Percentiles rank a stretch among this genome's conserved stretches.
phyloP scores from a whole-genome alignment of 2,888 invertebrate species.

The Hydropsyche betteni region DNA sequence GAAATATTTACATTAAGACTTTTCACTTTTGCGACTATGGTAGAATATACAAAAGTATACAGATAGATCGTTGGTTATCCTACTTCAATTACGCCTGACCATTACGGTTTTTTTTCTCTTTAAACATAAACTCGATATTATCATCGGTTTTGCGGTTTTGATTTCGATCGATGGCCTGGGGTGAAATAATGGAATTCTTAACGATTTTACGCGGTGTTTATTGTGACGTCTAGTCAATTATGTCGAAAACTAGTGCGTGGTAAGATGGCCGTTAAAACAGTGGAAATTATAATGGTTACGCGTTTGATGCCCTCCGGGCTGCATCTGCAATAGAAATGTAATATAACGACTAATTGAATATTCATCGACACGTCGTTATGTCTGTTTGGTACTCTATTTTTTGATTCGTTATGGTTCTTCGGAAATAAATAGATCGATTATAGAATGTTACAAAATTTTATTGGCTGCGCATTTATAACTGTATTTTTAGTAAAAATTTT shows the following conservation, averaged over 20 bases:
- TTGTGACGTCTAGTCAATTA: not conserved
- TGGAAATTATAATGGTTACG: slow-evolving; percentile 15
- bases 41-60: not conserved
- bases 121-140: not conserved
- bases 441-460: too few species aligned
- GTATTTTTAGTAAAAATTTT: too few species aligned
- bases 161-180: slow-evolving; percentile 3
- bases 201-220: not conserved
- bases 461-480: too few species aligned
- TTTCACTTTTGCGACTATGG: not conserved
- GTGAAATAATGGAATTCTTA: not conserved
- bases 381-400: too few species aligned
- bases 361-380: too few species aligned
- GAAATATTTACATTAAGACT: slow-evolving; percentile 12
- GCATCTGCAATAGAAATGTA: not conserved
- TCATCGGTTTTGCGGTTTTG: slow-evolving; percentile 10
- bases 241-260: slow-evolving; percentile 6
- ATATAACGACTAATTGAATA: too few species aligned
- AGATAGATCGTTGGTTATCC: not conserved
- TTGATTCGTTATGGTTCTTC: too few species aligned
- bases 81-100: not conserved
- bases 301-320: not conserved
- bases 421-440: too few species aligned
- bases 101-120: too few species aligned
- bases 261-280: slow-evolving; percentile 13